Base-by-base conservation (phyloP, 2,888 invertebrate genomes). In the Dugesia japonica region DNA sequence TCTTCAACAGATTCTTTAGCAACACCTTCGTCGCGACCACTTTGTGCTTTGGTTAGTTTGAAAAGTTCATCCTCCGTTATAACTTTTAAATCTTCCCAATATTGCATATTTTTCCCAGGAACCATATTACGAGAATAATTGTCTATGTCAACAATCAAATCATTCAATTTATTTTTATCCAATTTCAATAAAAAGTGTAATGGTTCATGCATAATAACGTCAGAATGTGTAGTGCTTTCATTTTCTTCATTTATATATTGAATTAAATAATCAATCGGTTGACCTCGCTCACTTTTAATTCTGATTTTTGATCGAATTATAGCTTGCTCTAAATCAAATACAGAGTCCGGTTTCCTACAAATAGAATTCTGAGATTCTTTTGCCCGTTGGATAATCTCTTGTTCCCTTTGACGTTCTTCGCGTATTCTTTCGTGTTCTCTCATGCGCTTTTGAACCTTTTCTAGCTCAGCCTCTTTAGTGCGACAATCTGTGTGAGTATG, bases 221-320 rank as follows among this genome's bases (percentile, higher is more conserved):
- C 92, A 86, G 97, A 95, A 26, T 95, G 90, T 0, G 93, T 91
- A 4, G 20, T 4, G 26, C 27, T 23, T 71, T 74, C 77, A n/a
- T 76, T 71, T 31, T 76, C 71, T 13, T 76, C 77, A 1, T 26
- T 26, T 77, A 95, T 92, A 82, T 97, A 98, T 86, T 95, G 92
- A 0, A 95, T 95, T 76, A 98, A 86, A 79, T 97, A 87, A 87
- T 99, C 98, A 80, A 99, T 98, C 0, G 98, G 95, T 83, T 98
- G 98, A 0, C 97, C 95, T 81, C 97, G 87, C 1, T 93, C 93
- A 84, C 97, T 95, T 79, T 94, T 90, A 78, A 99, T 97, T 79
- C 98, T 89, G 79, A 98, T 95, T 82, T 91, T 89, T 74, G 94
- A 94, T 81, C 97, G 87, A 77, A 94, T 86, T 38, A 92, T 88